Base-by-base conservation (phyloP, 2,113 vertebrate genomes). In the Ascaphus truei region DNA sequence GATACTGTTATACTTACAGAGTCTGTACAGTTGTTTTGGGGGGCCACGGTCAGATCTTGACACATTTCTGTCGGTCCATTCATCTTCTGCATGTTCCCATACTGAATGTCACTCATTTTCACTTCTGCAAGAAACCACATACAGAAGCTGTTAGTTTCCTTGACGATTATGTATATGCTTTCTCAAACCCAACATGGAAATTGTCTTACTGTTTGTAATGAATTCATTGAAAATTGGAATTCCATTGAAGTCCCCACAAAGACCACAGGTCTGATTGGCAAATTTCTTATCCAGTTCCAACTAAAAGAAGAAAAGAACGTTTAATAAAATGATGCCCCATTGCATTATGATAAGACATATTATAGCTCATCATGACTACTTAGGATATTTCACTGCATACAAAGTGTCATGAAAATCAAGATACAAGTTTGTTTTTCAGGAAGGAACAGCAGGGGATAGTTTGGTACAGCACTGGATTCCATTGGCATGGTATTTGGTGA, bases 191-290 rank as follows among this genome's bases (percentile, higher is more conserved):
- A 52, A 9, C 10, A 26, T 23, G 48, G 15, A 29, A 20, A 12
- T 61, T 64, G 15, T 25, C 69, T 62, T 37, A 91, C 91, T 87
- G 29, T 85, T 55, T 5, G 74, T 20, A 62, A 91, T 77, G 39
- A 92, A 91, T 75, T 92, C 91, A 73, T 86, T 72, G 55, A 77
- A 62, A 47, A 85, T 10, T 18, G 85, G 22, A 79, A 86, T 55
- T 13, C 90, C 86, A 55, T 91, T 92, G 58, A 86, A 92, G 75
- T 92, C 90, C 51, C 91, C 90, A 81, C 91, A 92, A 39, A 92
- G 85, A 67, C 91, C 91, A 84, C 89, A 92, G n/a, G 87, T 92
- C 10, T 64, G 80, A 68, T 87, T 88, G 3, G 33, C 36, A 72
- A 86, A 91, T 23, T 88, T 86, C 4, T 20, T 13, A 68, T 90